These are phyloP conservation scores for Acanthurus tractus DNA, from an alignment of 2,797 vertebrate species.

Conservation along the genomic window DNA sequence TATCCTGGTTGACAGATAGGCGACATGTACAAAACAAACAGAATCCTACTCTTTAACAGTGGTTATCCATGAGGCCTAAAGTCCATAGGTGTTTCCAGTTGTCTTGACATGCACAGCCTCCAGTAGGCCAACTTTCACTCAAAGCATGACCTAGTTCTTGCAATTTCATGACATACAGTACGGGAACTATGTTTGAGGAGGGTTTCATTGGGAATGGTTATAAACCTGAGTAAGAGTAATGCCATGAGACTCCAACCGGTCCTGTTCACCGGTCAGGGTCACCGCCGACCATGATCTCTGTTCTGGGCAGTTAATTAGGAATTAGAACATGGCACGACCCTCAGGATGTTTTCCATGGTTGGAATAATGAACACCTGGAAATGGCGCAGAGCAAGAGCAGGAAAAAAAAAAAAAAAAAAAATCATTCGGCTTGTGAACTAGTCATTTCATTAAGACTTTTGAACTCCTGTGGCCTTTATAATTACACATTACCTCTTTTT, in stretches of 20 bases:
- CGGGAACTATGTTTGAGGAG: conserved; percentile 21
- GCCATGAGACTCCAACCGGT: conserved; percentile 49
- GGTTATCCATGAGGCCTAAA: conserved; percentile 41
- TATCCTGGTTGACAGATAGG: conserved; percentile 56
- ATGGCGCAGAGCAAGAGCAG: conserved; percentile 18
- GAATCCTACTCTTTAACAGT: conserved; percentile 29
- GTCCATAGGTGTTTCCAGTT: conserved; percentile 59
- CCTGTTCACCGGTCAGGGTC: conserved; percentile 63
- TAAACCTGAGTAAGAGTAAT: conserved; percentile 44
- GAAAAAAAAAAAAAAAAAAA: conserved; percentile 6
- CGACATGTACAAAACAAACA: conserved; percentile 50
- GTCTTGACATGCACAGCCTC: conserved; percentile 30
- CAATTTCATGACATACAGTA: conserved; percentile 13
- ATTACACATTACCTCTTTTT: conserved; percentile 45
- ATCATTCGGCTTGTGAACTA: conserved; percentile 49
- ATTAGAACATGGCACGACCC: conserved; percentile 74
- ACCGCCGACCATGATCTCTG: conserved; percentile 62
- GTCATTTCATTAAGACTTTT: conserved; percentile 67
- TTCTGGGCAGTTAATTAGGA: conserved; percentile 79
- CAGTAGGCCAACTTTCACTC: conserved; percentile 27
- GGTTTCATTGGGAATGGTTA: conserved; percentile 17
- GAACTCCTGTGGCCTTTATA: conserved; percentile 63
- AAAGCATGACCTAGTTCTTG: conserved; percentile 48
- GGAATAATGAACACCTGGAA: conserved; percentile 81
- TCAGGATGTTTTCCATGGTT: conserved; percentile 64